phyloP scores from a whole-genome alignment of 2,888 invertebrate species.

The Cheilosia variabilis region DNA sequence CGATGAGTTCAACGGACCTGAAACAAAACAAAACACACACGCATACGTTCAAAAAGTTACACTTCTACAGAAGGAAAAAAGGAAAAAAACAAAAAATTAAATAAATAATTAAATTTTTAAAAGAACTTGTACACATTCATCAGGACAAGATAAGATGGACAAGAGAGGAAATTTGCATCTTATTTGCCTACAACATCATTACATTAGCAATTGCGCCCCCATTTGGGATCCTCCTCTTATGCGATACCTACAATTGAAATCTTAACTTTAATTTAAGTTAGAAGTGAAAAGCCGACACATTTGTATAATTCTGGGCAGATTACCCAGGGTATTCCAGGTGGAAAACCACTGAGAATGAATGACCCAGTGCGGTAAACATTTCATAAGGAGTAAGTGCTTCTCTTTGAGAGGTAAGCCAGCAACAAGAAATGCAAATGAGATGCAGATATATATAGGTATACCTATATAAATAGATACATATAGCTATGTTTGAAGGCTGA shows the following conservation, averaged over 20 bases:
- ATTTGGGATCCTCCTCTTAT: constrained; percentile 16
- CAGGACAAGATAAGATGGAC: constrained; percentile 41
- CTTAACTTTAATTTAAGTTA: constrained; percentile 60
- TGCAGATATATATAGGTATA: constrained; percentile 1
- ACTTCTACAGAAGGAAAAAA: background rate
- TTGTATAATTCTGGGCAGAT: constrained; percentile 60
- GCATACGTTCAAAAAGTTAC: constrained; percentile 10
- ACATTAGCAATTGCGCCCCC: constrained; percentile 55
- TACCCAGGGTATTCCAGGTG: constrained; percentile 59
- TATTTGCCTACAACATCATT: constrained; percentile 54
- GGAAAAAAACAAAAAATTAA: background rate
- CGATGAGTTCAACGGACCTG: constrained; percentile 93
- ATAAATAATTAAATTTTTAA: constrained; percentile 24
- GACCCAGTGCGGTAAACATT: constrained; percentile 51
- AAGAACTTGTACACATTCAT: constrained; percentile 29
- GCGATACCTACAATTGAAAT: constrained; percentile 61
- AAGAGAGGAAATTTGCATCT: constrained; percentile 45
- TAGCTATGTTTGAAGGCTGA: background rate
- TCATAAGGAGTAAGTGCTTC: constrained; percentile 26
- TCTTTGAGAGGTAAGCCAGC: background rate
- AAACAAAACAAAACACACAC: constrained; percentile 80
- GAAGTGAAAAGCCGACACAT: constrained; percentile 66
- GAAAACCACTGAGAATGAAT: constrained; percentile 52
- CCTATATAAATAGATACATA: no score
- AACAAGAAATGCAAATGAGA: constrained; percentile 56